Conservation (phyloP, 1,140 invertebrate genomes). For the Meloidogyne chitwoodi region DNA sequence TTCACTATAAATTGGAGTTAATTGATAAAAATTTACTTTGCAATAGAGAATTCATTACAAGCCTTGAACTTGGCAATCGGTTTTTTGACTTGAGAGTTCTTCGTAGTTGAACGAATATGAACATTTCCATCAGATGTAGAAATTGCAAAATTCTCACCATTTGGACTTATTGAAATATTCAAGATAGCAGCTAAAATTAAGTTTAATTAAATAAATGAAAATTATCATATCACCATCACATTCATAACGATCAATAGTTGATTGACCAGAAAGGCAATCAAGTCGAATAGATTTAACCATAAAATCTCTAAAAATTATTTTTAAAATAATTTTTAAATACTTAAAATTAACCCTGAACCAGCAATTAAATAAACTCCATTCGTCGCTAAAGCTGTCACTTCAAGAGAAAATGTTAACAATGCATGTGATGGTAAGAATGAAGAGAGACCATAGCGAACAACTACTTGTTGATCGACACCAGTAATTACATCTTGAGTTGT, state of each 20-base stretch:
- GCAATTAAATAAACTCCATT: constrained; percentile 14
- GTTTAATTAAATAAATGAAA: neutral
- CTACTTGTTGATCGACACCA: constrained; percentile 3
- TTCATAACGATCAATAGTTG: constrained; percentile 11
- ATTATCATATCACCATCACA: constrained; percentile 2
- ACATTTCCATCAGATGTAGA: constrained; percentile 18
- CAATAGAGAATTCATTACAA: constrained; percentile 2
- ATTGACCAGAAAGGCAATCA: neutral
- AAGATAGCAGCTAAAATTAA: neutral
- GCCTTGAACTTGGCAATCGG: neutral
- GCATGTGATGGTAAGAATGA: constrained; percentile 4
- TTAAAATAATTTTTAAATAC: neutral
- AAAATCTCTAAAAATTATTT: constrained; percentile 6
- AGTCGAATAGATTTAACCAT: constrained; percentile 6
- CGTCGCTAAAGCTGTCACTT: constrained; percentile 8
- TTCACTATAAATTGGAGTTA: neutral
- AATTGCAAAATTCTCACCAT: constrained; percentile 7
- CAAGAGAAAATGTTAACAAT: constrained; percentile 11
- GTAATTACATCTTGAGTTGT: constrained; percentile 15
- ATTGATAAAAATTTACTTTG: neutral
- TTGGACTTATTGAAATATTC: constrained; percentile 13
- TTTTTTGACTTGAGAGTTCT: neutral
- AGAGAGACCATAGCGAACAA: constrained; percentile 13
- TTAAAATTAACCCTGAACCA: neutral
- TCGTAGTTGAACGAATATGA: neutral